Percentiles rank a stretch among this genome's conserved stretches.
Evolutionary conservation across 2,888 invertebrate genomes (phyloP).

Genomic region (Leucophenga maculata): DNA sequence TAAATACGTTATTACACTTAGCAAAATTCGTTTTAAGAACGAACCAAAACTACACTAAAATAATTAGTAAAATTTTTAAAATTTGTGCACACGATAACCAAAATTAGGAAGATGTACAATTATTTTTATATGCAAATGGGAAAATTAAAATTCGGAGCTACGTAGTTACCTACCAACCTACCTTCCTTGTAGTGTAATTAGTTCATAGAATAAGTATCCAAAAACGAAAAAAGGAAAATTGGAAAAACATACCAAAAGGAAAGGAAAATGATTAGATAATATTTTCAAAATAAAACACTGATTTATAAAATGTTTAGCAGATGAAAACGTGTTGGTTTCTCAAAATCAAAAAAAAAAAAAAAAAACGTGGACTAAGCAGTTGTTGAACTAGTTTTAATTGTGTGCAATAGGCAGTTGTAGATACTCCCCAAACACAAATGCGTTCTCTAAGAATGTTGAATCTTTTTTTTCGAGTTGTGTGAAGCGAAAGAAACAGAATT

Average conservation of each 20-base stretch:
- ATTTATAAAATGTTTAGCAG: no score
- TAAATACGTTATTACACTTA: conserved; percentile 3
- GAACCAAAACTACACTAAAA: not conserved
- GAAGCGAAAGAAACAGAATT: not conserved
- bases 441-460: conserved; percentile 10
- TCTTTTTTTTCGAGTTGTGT: not conserved
- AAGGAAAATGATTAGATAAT: conserved; percentile 44
- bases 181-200: conserved; percentile 57
- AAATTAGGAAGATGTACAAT: conserved; percentile 24
- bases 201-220: conserved; percentile 43
- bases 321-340: not conserved
- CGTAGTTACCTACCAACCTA: conserved; percentile 71
- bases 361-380: not conserved
- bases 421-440: conserved; percentile 23
- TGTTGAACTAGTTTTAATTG: conserved; percentile 23
- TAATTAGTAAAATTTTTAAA: conserved; percentile 13
- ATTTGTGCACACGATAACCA: conserved; percentile 7
- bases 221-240: conserved; percentile 18
- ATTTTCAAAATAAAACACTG: conserved; percentile 41
- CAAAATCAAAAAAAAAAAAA: not conserved
- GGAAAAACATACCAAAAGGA: not conserved
- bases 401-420: conserved; percentile 28
- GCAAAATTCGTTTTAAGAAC: conserved; percentile 10
- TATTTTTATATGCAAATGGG: conserved; percentile 33
- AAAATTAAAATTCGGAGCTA: conserved; percentile 63